Evolutionary conservation across 2,797 vertebrate genomes (phyloP).

Genomic region (Sebastes matsubarae): DNA sequence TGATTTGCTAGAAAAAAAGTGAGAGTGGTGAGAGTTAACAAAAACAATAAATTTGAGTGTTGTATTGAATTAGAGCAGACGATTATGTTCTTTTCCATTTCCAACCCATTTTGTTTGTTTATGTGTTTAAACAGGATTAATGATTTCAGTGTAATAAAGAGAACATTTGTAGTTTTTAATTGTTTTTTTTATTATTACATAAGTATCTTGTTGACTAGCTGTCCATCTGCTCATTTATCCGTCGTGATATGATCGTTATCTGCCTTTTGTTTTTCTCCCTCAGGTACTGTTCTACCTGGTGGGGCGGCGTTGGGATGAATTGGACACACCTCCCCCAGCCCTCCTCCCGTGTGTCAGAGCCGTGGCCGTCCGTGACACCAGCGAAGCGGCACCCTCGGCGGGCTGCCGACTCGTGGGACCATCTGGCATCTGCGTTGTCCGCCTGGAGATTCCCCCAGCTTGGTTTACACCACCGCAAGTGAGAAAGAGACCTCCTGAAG

Average conservation of each 20-base stretch:
- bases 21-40: background rate
- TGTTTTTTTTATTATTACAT: background rate
- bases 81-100: background rate
- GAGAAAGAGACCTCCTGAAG: conserved; percentile 77
- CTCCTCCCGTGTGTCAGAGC: conserved; percentile 90
- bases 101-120: background rate
- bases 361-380: conserved; percentile 86
- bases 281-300: conserved; percentile 92
- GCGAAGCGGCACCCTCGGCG: conserved; percentile 83
- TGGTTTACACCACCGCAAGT: conserved; percentile 89
- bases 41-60: background rate
- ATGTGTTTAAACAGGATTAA: background rate
- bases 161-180: background rate
- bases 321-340: conserved; percentile 62
- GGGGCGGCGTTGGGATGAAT: conserved; percentile 89
- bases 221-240: background rate
- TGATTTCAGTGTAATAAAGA: background rate
- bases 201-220: background rate
- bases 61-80: background rate
- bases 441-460: conserved; percentile 88
- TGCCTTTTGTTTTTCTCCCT: background rate
- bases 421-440: conserved; percentile 92
- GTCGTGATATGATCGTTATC: background rate
- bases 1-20: background rate
- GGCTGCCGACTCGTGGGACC: conserved; percentile 88